Base-by-base conservation (phyloP, 2,113 vertebrate species). In the Rhinoderma darwinii region DNA sequence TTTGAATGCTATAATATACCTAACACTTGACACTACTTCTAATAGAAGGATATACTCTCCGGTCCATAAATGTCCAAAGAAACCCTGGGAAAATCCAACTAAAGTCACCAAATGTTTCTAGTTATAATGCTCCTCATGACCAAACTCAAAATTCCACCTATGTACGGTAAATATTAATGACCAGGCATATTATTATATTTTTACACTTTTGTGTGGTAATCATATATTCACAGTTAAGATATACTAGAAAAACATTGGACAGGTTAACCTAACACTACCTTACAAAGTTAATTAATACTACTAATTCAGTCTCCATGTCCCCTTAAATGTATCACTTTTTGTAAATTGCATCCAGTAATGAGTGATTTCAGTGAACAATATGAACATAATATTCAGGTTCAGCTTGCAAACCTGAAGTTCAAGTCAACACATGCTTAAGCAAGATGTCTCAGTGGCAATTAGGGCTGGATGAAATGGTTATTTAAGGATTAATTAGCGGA, bases 401-500 rank as follows among this genome's bases (percentile, higher is more conserved):
- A 68, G 81, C 43, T 37, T 68, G 63, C 27, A 83, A 27, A 70
- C 63, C 81, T 66, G 50, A 27, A 54, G 50, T 75, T 75, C 51
- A 84, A 75, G 68, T 75, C 83, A 84, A 61, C 83, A 84, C 83
- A 74, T 72, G 47, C 83, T 41, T 84, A 84, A 75, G 70, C 51
- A 84, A 84, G 83, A 84, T 84, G 83, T 84, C 83, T 84, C 70
- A n/a, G 51, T 61, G 37, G 70, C 50, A 84, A 84, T 84, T 84
- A 84, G 51, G 37, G 25, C 50, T 73, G 70, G 83, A 75, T 84
- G 83, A 84, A 74, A 59, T 75, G 83, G 70, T 84, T 84, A 75
- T 74, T 84, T 84, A 84, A 84, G 68, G 50, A 84, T 84, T 84
- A 84, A 84, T 84, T 84, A 84, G 68, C 30, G 68, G n/a, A 84